These are phyloP conservation scores for Oryzias celebensis DNA, from an alignment of 2,113 vertebrate species.

Conservation along the genomic window DNA sequence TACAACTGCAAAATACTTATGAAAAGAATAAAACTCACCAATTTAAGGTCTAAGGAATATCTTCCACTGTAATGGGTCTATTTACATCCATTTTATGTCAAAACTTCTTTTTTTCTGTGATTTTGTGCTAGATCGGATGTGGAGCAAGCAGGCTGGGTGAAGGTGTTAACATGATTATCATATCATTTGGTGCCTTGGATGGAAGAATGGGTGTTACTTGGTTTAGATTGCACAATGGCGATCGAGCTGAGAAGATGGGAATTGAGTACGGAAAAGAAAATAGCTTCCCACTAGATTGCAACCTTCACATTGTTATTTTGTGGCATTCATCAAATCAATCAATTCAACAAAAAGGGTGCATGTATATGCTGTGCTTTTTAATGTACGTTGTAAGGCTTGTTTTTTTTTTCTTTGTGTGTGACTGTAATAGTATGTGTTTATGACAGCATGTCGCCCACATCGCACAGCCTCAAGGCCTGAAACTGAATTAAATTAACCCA, in stretches of 20 bases:
- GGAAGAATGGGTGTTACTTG: conserved; percentile 38
- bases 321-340: conserved; percentile 56
- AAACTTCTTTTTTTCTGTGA: conserved; percentile 7
- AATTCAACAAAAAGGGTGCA: conserved; percentile 41
- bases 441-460: conserved; percentile 54
- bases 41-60: no score
- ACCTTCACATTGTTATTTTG: conserved; percentile 57
- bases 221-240: conserved; percentile 68
- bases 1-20: no score
- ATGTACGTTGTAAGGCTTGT: conserved; percentile 34
- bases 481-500: conserved; percentile 74
- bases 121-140: conserved; percentile 9
- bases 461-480: conserved; percentile 43
- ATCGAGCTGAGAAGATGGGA: conserved; percentile 76
- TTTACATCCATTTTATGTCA: not conserved
- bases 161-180: conserved; percentile 65
- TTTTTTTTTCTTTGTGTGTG: conserved; percentile 22
- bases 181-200: conserved; percentile 30
- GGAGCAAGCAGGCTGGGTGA: conserved; percentile 22
- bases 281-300: conserved; percentile 58
- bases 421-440: conserved; percentile 39
- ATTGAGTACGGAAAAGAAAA: conserved; percentile 78
- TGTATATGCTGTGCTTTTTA: conserved; percentile 7
- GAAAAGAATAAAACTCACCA: no score
- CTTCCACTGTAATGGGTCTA: no score